A percentile compares a stretch with the other conserved stretches of the same genome.
Evolutionary conservation across 2,113 vertebrate species (phyloP).

Genomic region (Balaeniceps rex): DNA sequence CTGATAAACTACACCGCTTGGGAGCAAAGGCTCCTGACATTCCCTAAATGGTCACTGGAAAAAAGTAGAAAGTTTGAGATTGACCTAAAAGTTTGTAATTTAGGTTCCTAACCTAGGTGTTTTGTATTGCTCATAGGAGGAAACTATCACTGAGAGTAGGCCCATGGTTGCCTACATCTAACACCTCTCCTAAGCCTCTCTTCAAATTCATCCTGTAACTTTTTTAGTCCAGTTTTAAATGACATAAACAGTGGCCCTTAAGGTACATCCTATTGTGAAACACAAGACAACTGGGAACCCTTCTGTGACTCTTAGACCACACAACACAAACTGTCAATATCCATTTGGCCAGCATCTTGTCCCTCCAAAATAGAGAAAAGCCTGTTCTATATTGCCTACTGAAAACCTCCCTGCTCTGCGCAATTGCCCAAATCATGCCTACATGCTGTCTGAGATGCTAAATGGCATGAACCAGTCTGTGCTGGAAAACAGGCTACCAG

Average conservation of each 20-base stretch:
- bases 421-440: neutral
- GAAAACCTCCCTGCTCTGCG: neutral
- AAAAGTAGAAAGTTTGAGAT: neutral
- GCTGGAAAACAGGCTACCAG: neutral
- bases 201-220: neutral
- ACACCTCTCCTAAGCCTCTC: neutral
- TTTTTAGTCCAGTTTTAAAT: neutral
- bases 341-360: neutral
- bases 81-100: neutral
- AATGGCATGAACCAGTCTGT: neutral
- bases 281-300: neutral
- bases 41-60: neutral
- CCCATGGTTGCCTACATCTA: neutral
- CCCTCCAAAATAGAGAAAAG: neutral
- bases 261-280: neutral
- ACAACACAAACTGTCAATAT: neutral
- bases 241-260: neutral
- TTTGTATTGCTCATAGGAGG: neutral
- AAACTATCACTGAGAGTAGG: neutral
- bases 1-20: neutral
- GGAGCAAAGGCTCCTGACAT: neutral
- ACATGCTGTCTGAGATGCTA: neutral
- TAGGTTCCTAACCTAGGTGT: neutral
- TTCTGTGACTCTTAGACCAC: constrained; percentile 7
- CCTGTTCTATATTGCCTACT: neutral